Percentiles rank a stretch among this genome's conserved stretches.
These are phyloP conservation scores for Masticophis lateralis DNA, from an alignment of 2,797 vertebrate species.

Conservation along the genomic window DNA sequence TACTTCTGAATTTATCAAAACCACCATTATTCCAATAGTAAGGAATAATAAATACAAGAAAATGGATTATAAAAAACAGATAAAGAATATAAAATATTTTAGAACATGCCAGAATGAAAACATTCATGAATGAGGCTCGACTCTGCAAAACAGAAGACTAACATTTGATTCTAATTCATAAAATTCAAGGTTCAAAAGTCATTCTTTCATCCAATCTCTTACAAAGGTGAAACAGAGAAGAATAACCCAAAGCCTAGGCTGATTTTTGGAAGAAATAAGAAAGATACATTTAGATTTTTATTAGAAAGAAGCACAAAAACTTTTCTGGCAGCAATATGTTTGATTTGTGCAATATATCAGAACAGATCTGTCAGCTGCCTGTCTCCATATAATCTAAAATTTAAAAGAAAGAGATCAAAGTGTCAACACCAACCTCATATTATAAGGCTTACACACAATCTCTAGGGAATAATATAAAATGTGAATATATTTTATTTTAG, in stretches of 20 bases:
- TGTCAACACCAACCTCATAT: not conserved
- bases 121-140: not conserved
- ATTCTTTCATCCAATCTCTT: not conserved
- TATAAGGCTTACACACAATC: not conserved
- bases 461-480: not conserved
- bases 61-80: conserved; percentile 11
- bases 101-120: not conserved
- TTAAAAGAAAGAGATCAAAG: not conserved
- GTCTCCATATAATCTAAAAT: not conserved
- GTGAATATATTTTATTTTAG: not conserved
- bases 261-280: not conserved
- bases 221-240: not conserved
- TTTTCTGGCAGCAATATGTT: not conserved
- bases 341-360: not conserved
- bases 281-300: not conserved
- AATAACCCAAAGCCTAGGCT: not conserved
- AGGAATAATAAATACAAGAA: conserved; percentile 12
- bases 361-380: not conserved
- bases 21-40: conserved; percentile 27
- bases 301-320: not conserved
- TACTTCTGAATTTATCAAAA: conserved; percentile 27
- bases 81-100: not conserved
- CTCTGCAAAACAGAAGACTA: not conserved
- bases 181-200: not conserved
- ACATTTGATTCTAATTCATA: not conserved